phyloP scores from a whole-genome alignment of 2,113 vertebrate species.

The Lonchura striata region DNA sequence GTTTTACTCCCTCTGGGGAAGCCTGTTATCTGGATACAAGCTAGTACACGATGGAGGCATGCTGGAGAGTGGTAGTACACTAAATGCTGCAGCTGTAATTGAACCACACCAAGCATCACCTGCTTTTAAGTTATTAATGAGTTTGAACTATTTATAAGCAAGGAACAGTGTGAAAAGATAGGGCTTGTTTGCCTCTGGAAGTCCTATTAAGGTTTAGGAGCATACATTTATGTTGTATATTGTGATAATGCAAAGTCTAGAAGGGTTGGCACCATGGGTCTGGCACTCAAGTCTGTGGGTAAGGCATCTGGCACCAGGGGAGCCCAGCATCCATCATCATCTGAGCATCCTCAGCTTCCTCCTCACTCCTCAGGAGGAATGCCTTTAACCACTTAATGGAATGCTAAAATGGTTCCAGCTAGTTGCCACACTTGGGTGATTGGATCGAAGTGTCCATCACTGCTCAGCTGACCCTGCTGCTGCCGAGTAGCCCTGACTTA shows the following conservation, averaged over 20 bases:
- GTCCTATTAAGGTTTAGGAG: not conserved
- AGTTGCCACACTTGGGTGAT: accelerated
- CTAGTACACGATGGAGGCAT: not conserved
- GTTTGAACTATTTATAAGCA: slow-evolving; percentile 41
- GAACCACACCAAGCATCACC: slow-evolving; percentile 16
- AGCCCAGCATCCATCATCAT: not conserved
- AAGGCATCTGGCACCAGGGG: not conserved
- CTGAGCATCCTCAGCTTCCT: not conserved
- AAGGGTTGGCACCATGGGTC: not conserved
- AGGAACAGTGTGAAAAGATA: not conserved
- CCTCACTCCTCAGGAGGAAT: not conserved
- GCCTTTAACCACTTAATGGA: not conserved
- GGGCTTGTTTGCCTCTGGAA: not conserved
- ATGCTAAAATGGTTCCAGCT: not conserved
- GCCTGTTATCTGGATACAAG: slow-evolving; percentile 7
- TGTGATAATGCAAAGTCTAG: not conserved
- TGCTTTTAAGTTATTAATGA: slow-evolving; percentile 59
- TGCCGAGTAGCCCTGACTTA: not conserved
- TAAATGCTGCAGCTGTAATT: slow-evolving; percentile 42
- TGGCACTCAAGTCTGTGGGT: not conserved
- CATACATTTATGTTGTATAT: not conserved
- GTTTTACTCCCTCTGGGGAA: not conserved
- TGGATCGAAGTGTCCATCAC: not conserved
- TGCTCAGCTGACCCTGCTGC: accelerated
- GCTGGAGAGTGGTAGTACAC: slow-evolving; percentile 7